These are phyloP conservation scores for Hemicordylus capensis DNA, from an alignment of 2,113 vertebrate species.

Conservation along the genomic window DNA sequence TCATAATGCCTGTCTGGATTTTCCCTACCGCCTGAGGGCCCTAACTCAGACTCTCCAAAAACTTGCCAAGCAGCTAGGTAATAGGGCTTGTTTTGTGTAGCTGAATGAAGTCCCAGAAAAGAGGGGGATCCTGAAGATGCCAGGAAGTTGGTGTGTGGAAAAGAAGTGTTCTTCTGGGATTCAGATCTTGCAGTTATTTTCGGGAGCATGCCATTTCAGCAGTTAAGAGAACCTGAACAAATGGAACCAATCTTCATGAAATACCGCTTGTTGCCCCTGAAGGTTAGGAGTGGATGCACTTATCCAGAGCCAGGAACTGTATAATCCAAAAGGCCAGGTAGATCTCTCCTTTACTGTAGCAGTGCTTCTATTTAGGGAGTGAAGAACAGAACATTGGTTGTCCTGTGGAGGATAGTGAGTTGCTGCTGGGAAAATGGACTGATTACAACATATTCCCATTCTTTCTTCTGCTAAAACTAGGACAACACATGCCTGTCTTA, in stretches of 20 bases:
- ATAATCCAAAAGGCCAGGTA: not conserved
- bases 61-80: not conserved
- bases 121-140: not conserved
- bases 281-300: not conserved
- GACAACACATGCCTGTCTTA: not conserved
- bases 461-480: not conserved
- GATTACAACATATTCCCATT: not conserved
- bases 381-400: not conserved
- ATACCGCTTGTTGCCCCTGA: not conserved
- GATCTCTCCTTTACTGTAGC: not conserved
- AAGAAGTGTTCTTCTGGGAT: not conserved
- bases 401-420: not conserved
- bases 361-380: not conserved
- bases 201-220: too few relatives aligned
- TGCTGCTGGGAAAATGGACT: not conserved
- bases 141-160: not conserved
- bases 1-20: not conserved
- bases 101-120: not conserved
- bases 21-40: not conserved
- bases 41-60: not conserved
- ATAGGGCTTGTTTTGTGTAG: not conserved
- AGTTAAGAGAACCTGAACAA: too few relatives aligned
- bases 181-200: not conserved
- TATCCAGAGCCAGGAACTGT: not conserved
- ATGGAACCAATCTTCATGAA: not conserved